These are phyloP conservation scores for Vireo griseus DNA, from an alignment of 2,797 vertebrate species.

Conservation along the genomic window DNA sequence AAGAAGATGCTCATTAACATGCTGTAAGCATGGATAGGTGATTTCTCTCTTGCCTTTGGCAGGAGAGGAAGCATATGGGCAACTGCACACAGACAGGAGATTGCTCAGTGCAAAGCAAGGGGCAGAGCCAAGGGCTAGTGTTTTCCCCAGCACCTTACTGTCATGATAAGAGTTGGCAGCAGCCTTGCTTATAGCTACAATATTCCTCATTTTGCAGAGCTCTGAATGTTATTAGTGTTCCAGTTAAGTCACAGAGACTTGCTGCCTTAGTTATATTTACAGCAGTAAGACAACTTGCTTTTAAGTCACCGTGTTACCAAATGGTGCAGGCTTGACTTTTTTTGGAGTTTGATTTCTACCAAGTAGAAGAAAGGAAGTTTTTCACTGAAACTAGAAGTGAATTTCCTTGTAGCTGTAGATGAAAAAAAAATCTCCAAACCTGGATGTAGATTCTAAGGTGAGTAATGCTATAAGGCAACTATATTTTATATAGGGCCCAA, in stretches of 20 bases:
- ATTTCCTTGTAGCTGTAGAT: background rate
- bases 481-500: background rate
- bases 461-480: background rate
- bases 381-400: background rate
- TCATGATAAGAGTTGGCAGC: background rate
- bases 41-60: background rate
- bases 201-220: background rate
- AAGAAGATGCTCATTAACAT: background rate
- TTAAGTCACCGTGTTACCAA: background rate
- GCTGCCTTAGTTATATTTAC: background rate
- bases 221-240: background rate
- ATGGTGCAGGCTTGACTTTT: background rate
- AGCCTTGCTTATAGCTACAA: background rate
- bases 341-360: background rate
- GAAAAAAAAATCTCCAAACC: background rate
- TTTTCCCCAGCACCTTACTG: background rate
- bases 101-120: background rate
- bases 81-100: background rate
- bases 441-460: background rate
- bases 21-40: background rate
- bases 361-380: background rate
- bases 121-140: background rate
- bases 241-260: accelerated
- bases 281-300: background rate
- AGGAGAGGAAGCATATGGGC: background rate